Percentiles rank a stretch among this genome's conserved stretches.
These are phyloP conservation scores for Python bivittatus DNA, from an alignment of 2,113 vertebrate genomes.

Conservation along the genomic window DNA sequence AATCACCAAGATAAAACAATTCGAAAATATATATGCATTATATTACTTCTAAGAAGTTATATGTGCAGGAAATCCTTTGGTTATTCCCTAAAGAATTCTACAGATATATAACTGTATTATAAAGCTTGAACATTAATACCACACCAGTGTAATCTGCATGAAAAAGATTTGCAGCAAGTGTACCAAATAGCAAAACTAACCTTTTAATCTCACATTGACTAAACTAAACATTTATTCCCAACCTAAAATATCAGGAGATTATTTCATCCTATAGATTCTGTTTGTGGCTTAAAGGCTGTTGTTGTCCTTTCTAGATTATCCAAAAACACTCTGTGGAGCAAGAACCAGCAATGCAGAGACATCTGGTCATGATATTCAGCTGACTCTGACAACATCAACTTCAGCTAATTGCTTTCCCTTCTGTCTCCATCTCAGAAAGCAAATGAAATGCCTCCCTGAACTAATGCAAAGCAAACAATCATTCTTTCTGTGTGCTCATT, in stretches of 20 bases:
- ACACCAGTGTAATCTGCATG: background rate
- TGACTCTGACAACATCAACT: constrained; percentile 34
- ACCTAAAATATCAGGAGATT: constrained; percentile 28
- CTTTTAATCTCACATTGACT: background rate
- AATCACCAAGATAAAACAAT: background rate
- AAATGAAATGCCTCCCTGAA: constrained; percentile 48
- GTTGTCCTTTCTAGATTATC: constrained; percentile 33
- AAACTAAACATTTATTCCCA: constrained; percentile 29
- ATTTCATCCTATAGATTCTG: constrained; percentile 43
- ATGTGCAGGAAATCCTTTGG: background rate
- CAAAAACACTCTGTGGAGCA: constrained; percentile 42
- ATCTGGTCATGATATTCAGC: constrained; percentile 59
- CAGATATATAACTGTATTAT: background rate
- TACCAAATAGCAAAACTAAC: background rate
- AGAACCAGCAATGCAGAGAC: constrained; percentile 60
- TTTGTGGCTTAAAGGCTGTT: constrained; percentile 41
- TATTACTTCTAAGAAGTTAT: background rate
- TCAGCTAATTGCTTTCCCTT: constrained; percentile 60
- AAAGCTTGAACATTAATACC: background rate
- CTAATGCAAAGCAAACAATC: constrained; percentile 56
- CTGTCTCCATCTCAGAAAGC: constrained; percentile 57
- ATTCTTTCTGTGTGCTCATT: constrained; percentile 16
- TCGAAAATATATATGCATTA: background rate
- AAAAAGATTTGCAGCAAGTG: background rate
- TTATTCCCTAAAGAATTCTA: background rate